These are phyloP conservation scores for Acanthococcus lagerstroemiae DNA, from an alignment of 2,888 invertebrate genomes.

Conservation along the genomic window DNA sequence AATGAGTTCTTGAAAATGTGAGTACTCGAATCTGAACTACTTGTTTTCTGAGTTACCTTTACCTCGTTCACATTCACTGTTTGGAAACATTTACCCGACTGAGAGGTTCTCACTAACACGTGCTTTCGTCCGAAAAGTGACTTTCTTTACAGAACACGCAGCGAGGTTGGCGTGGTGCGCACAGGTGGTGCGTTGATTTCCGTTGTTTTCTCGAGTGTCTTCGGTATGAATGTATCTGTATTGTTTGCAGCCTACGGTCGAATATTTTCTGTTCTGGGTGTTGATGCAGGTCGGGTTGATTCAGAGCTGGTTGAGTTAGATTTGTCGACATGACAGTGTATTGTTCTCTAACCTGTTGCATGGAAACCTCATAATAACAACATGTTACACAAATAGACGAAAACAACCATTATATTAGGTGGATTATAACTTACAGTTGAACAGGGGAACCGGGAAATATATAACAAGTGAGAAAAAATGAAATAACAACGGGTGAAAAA, in stretches of 20 bases:
- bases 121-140: background rate
- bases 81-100: too few species aligned
- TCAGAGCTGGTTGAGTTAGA: background rate
- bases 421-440: too few species aligned
- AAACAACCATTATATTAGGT: too few species aligned
- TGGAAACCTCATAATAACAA: too few species aligned
- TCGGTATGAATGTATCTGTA: background rate
- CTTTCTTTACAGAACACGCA: background rate
- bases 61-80: background rate
- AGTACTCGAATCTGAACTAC: background rate
- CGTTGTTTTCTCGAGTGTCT: background rate
- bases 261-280: background rate
- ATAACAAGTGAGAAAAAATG: too few species aligned
- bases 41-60: too few species aligned
- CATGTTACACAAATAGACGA: too few species aligned
- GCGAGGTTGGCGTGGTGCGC: background rate
- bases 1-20: constrained; percentile 47
- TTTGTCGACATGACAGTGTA: background rate
- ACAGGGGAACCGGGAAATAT: too few species aligned
- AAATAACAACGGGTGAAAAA: too few species aligned
- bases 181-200: background rate
- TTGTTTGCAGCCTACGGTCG: background rate
- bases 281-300: background rate
- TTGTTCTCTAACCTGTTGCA: too few species aligned
- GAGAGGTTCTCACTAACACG: too few species aligned